These are phyloP conservation scores for Myotis yumanensis DNA, from an alignment of 2,113 vertebrate genomes.

Conservation along the genomic window DNA sequence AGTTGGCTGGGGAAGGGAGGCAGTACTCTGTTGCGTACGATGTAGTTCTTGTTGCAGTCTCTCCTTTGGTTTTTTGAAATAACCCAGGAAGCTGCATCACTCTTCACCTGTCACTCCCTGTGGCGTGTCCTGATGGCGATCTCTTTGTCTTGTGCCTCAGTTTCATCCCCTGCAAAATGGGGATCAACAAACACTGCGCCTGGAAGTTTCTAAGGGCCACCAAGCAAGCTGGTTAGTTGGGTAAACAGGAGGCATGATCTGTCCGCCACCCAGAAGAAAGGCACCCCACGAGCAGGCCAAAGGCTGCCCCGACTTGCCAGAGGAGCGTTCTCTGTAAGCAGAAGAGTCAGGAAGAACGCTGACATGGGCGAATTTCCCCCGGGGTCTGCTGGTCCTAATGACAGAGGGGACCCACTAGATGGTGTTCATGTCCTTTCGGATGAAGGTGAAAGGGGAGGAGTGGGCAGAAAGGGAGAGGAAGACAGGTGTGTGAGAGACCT, in stretches of 20 bases:
- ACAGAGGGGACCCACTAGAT: background rate
- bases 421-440: background rate
- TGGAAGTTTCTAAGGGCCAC: background rate
- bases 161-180: slow-evolving; percentile 12
- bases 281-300: background rate
- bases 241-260: background rate
- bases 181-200: background rate
- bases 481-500: background rate
- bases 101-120: background rate
- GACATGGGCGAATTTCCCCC: background rate
- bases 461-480: background rate
- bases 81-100: background rate
- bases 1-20: background rate
- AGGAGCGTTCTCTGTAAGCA: background rate
- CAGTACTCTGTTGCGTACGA: background rate
- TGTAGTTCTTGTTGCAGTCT: background rate
- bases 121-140: background rate
- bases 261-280: slow-evolving; percentile 45
- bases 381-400: background rate
- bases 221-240: background rate
- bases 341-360: background rate
- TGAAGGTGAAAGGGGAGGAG: background rate
- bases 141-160: background rate
- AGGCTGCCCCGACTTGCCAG: slow-evolving; percentile 41
- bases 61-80: background rate